Percentiles rank a stretch among this genome's conserved stretches.
Evolutionary conservation across 2,888 invertebrate genomes (phyloP).

Genomic region (Chorisops tibialis): DNA sequence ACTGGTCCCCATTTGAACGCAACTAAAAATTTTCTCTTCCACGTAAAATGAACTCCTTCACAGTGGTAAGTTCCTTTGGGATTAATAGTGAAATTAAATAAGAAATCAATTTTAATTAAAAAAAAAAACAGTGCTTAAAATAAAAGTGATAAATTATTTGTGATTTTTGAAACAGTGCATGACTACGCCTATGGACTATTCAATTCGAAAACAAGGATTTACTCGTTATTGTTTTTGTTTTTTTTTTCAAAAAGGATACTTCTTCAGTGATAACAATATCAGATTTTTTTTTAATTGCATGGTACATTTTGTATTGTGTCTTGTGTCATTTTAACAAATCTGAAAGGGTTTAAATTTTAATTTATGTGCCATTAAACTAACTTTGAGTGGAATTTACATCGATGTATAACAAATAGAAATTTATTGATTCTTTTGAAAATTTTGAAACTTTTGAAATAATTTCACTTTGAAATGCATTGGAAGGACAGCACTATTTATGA

Average conservation of each 20-base stretch:
- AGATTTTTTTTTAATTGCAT: too few relatives aligned
- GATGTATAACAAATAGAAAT: too few relatives aligned
- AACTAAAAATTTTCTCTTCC: conserved; percentile 46
- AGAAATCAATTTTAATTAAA: background rate
- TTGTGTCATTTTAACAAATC: too few relatives aligned
- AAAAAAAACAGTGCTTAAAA: conserved; percentile 7
- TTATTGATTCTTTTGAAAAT: too few relatives aligned
- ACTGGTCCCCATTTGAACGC: conserved; percentile 53
- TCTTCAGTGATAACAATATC: background rate
- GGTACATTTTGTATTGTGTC: too few relatives aligned
- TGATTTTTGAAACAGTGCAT: background rate
- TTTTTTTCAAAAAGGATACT: background rate
- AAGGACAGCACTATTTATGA: too few relatives aligned
- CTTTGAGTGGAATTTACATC: too few relatives aligned
- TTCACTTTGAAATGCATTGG: too few relatives aligned
- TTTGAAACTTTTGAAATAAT: too few relatives aligned
- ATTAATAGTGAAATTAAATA: conserved; percentile 4
- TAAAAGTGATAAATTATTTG: conserved; percentile 8
- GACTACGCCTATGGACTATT: background rate
- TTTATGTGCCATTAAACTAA: too few relatives aligned
- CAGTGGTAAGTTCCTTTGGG: conserved; percentile 49
- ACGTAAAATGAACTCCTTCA: conserved; percentile 54
- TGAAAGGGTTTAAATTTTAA: too few relatives aligned
- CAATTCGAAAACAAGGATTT: background rate
- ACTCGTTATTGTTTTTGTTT: background rate